A percentile compares a stretch with the other conserved stretches of the same genome.
Evolutionary conservation across 2,797 vertebrate genomes (phyloP).

Genomic region (Melanotaenia boesemani): DNA sequence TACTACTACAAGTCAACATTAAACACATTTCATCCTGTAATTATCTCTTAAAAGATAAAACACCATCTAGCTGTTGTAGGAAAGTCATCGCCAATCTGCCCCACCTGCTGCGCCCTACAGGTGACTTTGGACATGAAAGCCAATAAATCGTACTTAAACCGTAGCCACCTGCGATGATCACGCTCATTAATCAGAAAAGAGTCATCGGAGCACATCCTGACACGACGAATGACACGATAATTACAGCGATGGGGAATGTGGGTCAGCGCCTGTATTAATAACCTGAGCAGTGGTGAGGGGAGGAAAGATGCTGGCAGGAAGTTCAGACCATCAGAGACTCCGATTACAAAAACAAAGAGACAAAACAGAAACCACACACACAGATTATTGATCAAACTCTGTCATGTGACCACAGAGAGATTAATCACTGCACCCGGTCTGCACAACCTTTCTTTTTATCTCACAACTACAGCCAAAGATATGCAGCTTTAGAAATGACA

Average conservation of each 20-base stretch:
- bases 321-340: conserved; percentile 11
- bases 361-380: too few species aligned
- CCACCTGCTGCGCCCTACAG: conserved; percentile 57
- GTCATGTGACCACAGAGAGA: not conserved
- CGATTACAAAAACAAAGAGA: not conserved
- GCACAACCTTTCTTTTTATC: not conserved
- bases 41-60: too few species aligned
- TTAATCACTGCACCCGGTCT: rapidly evolving
- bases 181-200: conserved; percentile 64
- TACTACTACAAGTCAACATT: too few species aligned
- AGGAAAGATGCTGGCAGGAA: not conserved
- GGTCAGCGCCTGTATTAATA: conserved; percentile 47
- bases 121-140: conserved; percentile 67
- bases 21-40: too few species aligned
- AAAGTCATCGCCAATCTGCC: conserved; percentile 7
- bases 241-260: conserved; percentile 49
- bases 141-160: conserved; percentile 71
- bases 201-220: conserved; percentile 38
- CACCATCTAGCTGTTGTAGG: not conserved
- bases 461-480: too few species aligned
- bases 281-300: conserved; percentile 18
- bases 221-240: conserved; percentile 57
- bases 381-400: too few species aligned
- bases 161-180: conserved; percentile 37
- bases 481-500: too few species aligned